These are phyloP conservation scores for Astyanax mexicanus DNA, from an alignment of 2,797 vertebrate species.

Conservation along the genomic window DNA sequence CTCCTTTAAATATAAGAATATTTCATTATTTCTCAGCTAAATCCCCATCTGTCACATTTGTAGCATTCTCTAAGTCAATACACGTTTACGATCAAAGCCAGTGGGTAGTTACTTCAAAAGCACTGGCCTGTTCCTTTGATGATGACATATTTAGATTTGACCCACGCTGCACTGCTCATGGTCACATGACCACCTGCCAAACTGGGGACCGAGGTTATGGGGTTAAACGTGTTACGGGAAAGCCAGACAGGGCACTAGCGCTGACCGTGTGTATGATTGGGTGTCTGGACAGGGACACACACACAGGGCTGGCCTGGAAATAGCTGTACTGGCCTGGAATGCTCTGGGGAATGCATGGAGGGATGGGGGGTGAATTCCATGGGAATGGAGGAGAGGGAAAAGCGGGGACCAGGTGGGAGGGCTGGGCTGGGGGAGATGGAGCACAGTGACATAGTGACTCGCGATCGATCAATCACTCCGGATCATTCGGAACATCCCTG, in stretches of 20 bases:
- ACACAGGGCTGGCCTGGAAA: slow-evolving; percentile 72
- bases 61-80: too few species aligned
- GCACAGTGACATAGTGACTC: slow-evolving; percentile 58
- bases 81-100: background rate
- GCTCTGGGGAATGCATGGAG: slow-evolving; percentile 70
- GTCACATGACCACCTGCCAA: slow-evolving; percentile 13
- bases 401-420: slow-evolving; percentile 37
- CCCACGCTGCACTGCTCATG: background rate
- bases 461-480: slow-evolving; percentile 68
- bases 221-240: slow-evolving; percentile 14
- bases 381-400: slow-evolving; percentile 49
- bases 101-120: background rate
- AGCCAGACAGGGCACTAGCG: slow-evolving; percentile 38
- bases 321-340: slow-evolving; percentile 79
- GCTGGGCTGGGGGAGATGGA: slow-evolving; percentile 28
- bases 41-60: too few species aligned
- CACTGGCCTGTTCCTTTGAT: background rate
- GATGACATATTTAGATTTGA: slow-evolving; percentile 1
- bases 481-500: slow-evolving; percentile 65
- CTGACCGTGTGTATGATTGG: slow-evolving; percentile 40
- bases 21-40: too few species aligned
- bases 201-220: slow-evolving; percentile 4
- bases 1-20: too few species aligned
- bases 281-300: slow-evolving; percentile 48
- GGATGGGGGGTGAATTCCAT: slow-evolving; percentile 56